phyloP scores from a whole-genome alignment of 2,888 invertebrate species.

The Hartigia nigra region DNA sequence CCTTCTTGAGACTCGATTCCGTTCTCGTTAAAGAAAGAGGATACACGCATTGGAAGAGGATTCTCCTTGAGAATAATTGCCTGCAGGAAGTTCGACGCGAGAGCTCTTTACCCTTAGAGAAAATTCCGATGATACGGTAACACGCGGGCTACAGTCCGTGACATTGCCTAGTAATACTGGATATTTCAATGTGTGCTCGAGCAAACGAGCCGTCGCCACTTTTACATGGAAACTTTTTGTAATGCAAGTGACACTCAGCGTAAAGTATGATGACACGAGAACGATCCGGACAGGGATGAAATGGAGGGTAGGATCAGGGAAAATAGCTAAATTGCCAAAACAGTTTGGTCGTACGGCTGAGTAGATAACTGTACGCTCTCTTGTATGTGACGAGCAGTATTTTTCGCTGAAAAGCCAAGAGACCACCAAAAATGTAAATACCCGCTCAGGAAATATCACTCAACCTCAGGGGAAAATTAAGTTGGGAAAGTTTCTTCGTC shows the following conservation, averaged over 20 bases:
- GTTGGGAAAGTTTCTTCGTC: slow-evolving; percentile 38
- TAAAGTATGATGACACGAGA: neutral
- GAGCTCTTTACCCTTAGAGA: neutral
- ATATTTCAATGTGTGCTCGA: neutral
- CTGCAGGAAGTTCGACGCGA: neutral
- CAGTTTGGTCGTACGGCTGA: neutral
- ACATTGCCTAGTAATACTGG: neutral
- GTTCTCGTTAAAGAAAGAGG: neutral
- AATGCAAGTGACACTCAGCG: neutral
- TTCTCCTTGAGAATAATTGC: neutral
- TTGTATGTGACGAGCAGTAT: neutral
- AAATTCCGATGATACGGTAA: neutral
- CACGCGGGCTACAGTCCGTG: neutral
- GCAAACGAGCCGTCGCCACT: neutral
- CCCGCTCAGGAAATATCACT: slow-evolving; percentile 33
- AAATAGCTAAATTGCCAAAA: neutral
- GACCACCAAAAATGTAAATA: slow-evolving; percentile 45
- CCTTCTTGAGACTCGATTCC: neutral
- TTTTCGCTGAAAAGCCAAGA: neutral
- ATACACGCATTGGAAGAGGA: neutral
- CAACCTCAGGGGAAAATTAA: slow-evolving; percentile 43
- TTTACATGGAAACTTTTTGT: neutral
- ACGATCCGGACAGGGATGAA: neutral
- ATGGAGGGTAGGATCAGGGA: neutral
- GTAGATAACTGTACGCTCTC: neutral